These are phyloP conservation scores for Apodemia duryi DNA, from an alignment of 2,888 invertebrate species.

Conservation along the genomic window DNA sequence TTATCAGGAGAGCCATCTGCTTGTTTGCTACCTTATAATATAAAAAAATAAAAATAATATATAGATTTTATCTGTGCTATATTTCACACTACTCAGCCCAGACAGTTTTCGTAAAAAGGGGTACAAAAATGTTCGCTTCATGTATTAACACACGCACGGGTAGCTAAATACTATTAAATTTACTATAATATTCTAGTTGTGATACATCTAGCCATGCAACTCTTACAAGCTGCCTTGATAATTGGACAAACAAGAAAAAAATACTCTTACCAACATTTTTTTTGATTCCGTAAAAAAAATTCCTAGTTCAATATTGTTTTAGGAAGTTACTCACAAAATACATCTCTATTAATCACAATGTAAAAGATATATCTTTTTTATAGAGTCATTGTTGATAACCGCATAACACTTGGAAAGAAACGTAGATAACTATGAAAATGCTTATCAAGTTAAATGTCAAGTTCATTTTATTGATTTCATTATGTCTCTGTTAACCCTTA, in stretches of 20 bases:
- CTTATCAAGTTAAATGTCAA: not conserved
- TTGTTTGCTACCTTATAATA: too few relatives aligned
- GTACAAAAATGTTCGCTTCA: too few relatives aligned
- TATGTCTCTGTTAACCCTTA: not conserved
- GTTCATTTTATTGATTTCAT: not conserved
- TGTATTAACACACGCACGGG: too few relatives aligned
- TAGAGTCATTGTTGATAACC: not conserved
- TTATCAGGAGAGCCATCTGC: too few relatives aligned
- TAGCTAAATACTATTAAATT: too few relatives aligned
- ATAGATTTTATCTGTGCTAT: too few relatives aligned
- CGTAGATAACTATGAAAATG: not conserved
- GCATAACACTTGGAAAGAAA: not conserved
- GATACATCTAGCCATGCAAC: not conserved
- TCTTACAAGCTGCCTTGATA: not conserved
- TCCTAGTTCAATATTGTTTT: not conserved
- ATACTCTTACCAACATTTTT: not conserved
- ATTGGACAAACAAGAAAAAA: not conserved
- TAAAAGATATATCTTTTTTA: not conserved
- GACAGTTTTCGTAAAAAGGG: too few relatives aligned
- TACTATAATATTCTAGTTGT: not conserved
- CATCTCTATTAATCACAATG: not conserved
- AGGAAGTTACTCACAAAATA: not conserved
- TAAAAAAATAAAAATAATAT: too few relatives aligned
- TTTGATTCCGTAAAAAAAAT: not conserved
- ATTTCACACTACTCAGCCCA: too few relatives aligned